Conservation (phyloP, 2,888 invertebrate species). For the Drosophila monieri region DNA sequence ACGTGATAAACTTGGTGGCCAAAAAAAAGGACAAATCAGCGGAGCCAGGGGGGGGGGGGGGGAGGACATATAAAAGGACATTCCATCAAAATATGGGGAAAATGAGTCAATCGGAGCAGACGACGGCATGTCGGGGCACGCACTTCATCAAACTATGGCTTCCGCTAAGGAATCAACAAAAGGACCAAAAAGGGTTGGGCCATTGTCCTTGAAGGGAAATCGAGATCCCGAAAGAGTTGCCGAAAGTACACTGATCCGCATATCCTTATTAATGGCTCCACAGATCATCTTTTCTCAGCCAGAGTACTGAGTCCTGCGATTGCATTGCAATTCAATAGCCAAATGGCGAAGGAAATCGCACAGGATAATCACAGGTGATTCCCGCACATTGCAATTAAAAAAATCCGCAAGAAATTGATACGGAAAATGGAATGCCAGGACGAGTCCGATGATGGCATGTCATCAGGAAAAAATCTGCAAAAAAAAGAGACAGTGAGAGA, state of each 20-base stretch:
- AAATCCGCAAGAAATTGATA: slow-evolving; percentile 9
- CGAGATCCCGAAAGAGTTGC: too few relatives aligned
- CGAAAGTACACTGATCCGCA: too few relatives aligned
- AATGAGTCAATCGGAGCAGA: slow-evolving; percentile 63
- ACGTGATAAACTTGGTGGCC: slow-evolving; percentile 47
- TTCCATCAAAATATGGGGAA: slow-evolving; percentile 74
- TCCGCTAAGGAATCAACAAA: slow-evolving; percentile 19
- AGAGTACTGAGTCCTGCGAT: not conserved
- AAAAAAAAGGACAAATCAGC: not conserved
- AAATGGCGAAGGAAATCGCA: not conserved
- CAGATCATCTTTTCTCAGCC: not conserved
- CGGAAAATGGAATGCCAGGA: not conserved
- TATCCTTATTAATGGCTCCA: not conserved
- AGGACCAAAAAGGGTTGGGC: slow-evolving; percentile 44
- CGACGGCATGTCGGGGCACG: slow-evolving; percentile 37
- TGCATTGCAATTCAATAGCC: not conserved
- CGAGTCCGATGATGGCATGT: not conserved
- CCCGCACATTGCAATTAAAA: slow-evolving; percentile 1
- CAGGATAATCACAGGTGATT: slow-evolving; percentile 4
- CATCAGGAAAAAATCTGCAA: not conserved
- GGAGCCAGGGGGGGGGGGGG: too few relatives aligned
- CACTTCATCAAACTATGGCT: slow-evolving; percentile 71
- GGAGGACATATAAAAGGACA: slow-evolving; percentile 47
- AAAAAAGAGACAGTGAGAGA: slow-evolving; percentile 36
- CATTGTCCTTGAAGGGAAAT: not conserved